Evolutionary conservation across 1,140 invertebrate genomes (phyloP).

Genomic region (Papilio polyxenes): DNA sequence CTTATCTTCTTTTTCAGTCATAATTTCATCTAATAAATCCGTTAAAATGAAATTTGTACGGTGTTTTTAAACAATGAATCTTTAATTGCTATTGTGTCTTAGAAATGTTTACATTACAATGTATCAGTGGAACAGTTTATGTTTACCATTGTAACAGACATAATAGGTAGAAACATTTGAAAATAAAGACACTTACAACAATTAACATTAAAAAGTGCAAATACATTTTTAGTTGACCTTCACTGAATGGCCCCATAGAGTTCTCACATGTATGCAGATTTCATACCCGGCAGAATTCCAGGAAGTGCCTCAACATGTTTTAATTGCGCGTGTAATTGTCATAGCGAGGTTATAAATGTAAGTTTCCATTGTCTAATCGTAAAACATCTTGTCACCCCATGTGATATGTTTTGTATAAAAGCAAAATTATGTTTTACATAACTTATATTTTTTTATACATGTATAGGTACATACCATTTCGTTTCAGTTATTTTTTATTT

Average conservation of each 20-base stretch:
- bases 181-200: too few relatives aligned
- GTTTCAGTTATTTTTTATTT: too few relatives aligned
- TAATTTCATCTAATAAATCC: neutral
- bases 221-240: neutral
- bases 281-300: constrained; percentile 45
- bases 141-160: too few relatives aligned
- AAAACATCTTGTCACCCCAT: neutral
- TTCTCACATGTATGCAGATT: constrained; percentile 32
- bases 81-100: neutral
- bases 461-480: too few relatives aligned
- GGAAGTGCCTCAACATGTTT: constrained; percentile 37
- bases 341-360: constrained; percentile 40
- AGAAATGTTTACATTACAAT: neutral
- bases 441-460: too few relatives aligned
- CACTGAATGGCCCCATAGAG: too few relatives aligned
- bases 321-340: constrained; percentile 49
- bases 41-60: too few relatives aligned
- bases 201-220: neutral
- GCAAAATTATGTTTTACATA: too few relatives aligned
- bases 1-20: neutral
- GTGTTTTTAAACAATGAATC: neutral
- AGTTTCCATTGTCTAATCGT: neutral
- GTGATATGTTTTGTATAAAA: too few relatives aligned
- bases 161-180: too few relatives aligned
- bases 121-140: too few relatives aligned